Evolutionary conservation across 2,888 invertebrate species (phyloP).

Genomic region (Elegia similella): DNA sequence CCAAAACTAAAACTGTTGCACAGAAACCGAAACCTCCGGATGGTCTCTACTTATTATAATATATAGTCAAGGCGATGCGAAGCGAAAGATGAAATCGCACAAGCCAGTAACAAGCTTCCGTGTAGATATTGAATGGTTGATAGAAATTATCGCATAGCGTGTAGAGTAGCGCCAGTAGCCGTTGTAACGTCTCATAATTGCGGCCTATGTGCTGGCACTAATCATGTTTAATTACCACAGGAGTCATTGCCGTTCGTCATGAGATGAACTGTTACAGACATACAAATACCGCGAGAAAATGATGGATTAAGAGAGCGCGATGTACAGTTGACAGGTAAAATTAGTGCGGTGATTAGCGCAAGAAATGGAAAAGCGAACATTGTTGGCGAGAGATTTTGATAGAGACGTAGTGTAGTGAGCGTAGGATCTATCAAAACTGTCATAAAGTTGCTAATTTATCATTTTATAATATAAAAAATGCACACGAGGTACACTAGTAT

Average conservation of each 20-base stretch:
- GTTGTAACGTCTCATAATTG: conserved; percentile 76
- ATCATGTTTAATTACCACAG: conserved; percentile 78
- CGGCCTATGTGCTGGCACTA: conserved; percentile 75
- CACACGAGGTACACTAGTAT: too few relatives aligned
- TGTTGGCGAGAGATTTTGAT: not conserved
- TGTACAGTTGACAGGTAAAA: conserved; percentile 26
- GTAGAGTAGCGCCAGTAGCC: conserved; percentile 65
- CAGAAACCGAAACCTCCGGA: too few relatives aligned
- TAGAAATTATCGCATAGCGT: conserved; percentile 67
- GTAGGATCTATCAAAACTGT: not conserved
- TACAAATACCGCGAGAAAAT: conserved; percentile 62
- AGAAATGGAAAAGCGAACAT: not conserved
- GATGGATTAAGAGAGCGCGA: conserved; percentile 50
- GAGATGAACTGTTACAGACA: conserved; percentile 78
- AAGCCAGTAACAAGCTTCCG: conserved; percentile 65
- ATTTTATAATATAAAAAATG: too few relatives aligned
- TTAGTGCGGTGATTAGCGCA: not conserved
- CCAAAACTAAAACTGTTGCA: too few relatives aligned
- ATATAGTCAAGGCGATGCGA: too few relatives aligned
- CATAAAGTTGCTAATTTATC: too few relatives aligned
- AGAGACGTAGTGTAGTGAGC: not conserved
- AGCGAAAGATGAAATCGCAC: conserved; percentile 45
- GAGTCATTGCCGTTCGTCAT: conserved; percentile 78
- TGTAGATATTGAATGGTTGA: conserved; percentile 65
- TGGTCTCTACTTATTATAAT: too few relatives aligned